phyloP scores from a whole-genome alignment of 1,140 invertebrate species.

The Philopotamus ludificatus region DNA sequence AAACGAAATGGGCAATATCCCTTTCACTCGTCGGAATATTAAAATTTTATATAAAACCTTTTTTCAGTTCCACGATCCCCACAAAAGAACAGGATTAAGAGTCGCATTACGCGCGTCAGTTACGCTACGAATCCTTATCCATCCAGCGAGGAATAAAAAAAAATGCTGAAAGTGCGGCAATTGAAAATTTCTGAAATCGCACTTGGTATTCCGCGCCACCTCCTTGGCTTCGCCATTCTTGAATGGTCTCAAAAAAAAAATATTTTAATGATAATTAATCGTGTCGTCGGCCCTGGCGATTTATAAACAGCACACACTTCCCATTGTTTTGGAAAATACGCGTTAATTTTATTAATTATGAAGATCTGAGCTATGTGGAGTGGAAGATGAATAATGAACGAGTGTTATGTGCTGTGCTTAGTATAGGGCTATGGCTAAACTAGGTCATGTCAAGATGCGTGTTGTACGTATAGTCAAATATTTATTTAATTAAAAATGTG shows the following conservation, averaged over 20 bases:
- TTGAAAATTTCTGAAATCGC: neutral
- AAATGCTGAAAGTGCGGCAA: neutral
- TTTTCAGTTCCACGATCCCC: constrained; percentile 4
- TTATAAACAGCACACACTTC: neutral
- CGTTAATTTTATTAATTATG: neutral
- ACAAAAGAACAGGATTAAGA: constrained; percentile 19
- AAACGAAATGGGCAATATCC: no score
- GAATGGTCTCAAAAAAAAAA: neutral
- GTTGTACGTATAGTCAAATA: no score
- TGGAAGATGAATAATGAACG: neutral
- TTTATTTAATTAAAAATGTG: no score
- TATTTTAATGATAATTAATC: neutral
- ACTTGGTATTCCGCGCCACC: neutral
- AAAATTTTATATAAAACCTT: no score
- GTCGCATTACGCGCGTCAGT: constrained; percentile 19
- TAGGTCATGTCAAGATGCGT: no score
- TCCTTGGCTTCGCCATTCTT: neutral
- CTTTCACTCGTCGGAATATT: no score
- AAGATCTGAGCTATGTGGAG: neutral
- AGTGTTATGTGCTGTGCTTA: no score
- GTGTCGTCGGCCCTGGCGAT: neutral
- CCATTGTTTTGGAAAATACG: neutral
- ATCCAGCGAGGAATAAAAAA: neutral
- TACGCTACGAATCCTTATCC: constrained; percentile 11
- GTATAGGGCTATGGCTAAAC: no score